Evolutionary conservation across 2,888 invertebrate species (phyloP).

Genomic region (Lepidochitona cinerea): DNA sequence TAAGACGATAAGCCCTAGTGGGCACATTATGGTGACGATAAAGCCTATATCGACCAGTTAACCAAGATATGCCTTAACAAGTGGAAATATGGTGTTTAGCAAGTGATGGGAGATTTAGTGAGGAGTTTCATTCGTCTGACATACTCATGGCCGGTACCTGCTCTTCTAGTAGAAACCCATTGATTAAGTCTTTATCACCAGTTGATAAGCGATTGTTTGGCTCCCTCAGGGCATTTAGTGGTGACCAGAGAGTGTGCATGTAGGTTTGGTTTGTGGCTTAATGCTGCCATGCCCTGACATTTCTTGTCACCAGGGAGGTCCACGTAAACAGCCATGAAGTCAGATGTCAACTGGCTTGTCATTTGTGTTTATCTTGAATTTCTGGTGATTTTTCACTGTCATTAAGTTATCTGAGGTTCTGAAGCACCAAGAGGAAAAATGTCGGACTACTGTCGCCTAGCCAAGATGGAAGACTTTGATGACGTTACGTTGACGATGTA

Average conservation of each 20-base stretch:
- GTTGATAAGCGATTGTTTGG: neutral
- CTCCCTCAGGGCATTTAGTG: neutral
- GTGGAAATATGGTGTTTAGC: too few species aligned
- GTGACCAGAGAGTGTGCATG: neutral
- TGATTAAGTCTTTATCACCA: neutral
- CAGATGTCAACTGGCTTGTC: neutral
- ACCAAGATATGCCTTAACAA: neutral
- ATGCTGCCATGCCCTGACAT: neutral
- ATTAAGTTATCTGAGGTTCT: too few species aligned
- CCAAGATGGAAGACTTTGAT: slow-evolving; percentile 41
- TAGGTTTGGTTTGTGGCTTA: neutral
- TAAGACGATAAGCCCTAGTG: neutral
- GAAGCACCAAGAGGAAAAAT: too few species aligned
- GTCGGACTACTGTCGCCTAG: slow-evolving; percentile 22
- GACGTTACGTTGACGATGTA: slow-evolving; percentile 25
- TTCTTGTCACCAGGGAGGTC: neutral
- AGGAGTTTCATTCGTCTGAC: too few species aligned
- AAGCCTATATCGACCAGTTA: neutral
- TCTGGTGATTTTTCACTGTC: neutral
- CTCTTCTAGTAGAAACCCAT: neutral
- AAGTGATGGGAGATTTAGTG: too few species aligned
- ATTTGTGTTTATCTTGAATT: neutral
- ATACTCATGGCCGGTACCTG: neutral
- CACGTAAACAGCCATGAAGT: neutral
- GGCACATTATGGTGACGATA: neutral